Base-by-base conservation (phyloP, 2,113 vertebrate genomes). In the Gopherus flavomarginatus region DNA sequence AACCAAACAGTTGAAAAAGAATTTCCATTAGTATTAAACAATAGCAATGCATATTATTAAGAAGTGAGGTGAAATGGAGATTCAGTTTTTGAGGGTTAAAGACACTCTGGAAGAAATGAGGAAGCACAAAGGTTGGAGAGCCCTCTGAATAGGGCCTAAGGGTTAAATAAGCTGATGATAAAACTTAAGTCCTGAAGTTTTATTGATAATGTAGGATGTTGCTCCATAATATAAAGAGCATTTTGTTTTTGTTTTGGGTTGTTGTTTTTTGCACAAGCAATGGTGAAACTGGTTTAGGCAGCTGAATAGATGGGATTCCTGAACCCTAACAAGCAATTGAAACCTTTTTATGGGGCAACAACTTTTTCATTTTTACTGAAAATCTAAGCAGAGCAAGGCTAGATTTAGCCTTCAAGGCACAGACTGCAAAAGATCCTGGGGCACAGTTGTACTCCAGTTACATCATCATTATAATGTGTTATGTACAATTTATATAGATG, bases 1-100 rank as follows among this genome's bases (percentile, higher is more conserved):
- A 90, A 87, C 13, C 79, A 93, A 95, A 80, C 80, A 29, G 57
- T 14, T 89, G 26, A 65, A 86, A 90, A 88, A 94, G 16, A 79
- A 81, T 75, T 92, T 85, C n/a, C 22, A 13, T 86, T 86, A 44
- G 2, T 90, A 49, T 80, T 88, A 84, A n/a, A 75, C 38, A 52
- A 24, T 35, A 75, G 44, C 11, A 75, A 62, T 94, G 14, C 72
- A 56, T 78, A 72, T 52, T 85, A 86, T 42, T 31, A 72, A 95
- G 91, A 52, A 92, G 89, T 62, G 59, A 94, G 29, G 11, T n/a
- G 77, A 90, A 95, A 1, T 3, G 50, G 14, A 17, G 86, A 72
- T 85, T 83, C 86, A 38, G 1, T 86, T 91, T 95, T 93, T 72
- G 88, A 90, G 79, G 84, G 53, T 8, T 62, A 53, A 90, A 94